Base-by-base conservation (phyloP, 53 echinoderm and acorn worm species). In the Mesocentrotus franciscanus region DNA sequence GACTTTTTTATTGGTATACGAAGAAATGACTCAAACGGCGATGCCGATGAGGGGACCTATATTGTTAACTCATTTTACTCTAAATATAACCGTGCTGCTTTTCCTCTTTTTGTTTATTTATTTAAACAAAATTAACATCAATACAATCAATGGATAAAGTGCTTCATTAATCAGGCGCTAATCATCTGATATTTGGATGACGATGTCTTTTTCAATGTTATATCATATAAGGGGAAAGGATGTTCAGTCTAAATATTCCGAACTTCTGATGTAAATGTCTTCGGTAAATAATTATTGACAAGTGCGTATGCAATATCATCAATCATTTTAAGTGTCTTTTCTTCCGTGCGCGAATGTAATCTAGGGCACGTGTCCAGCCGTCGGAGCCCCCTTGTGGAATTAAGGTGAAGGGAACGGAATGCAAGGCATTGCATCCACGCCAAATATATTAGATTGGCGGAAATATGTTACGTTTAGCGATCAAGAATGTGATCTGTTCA, bases 361-460 rank as follows among this genome's bases (percentile, higher is more conserved):
- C 30, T 76, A 0, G 12, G 76, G 33, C 76, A 76, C 29, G 30
- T 30, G 14, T 20, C 81, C 9, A 81, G 81, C 6, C 20, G 1
- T 39, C 13, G 36, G 7, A 18, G 16, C 79, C 39, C 8, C 13
- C 42, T 36, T 35, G 81, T 8, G 3, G 76, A 32, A 49, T 49
- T 49, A 49, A 9, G 33, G 16, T 20, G 36, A 81, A 81, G 81
- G 18, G 33, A 0, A 36, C 11, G 79, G 79, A 42, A 36, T 81
- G 81, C 42, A 39, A 39, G 20, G 36, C 11, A 76, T 76, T 76
- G 76, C 76, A 39, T 20, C 36, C 81, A 81, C 81, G 81, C 81
- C 81, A 81, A 42, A 76, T 33, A 76, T 76, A 76, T 76, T 76
- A 76, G 36, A 81, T 81, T 81, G 81, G 29, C 81, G 81, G 81